phyloP scores from a whole-genome alignment of 2,113 vertebrate species.

The Neofelis nebulosa region DNA sequence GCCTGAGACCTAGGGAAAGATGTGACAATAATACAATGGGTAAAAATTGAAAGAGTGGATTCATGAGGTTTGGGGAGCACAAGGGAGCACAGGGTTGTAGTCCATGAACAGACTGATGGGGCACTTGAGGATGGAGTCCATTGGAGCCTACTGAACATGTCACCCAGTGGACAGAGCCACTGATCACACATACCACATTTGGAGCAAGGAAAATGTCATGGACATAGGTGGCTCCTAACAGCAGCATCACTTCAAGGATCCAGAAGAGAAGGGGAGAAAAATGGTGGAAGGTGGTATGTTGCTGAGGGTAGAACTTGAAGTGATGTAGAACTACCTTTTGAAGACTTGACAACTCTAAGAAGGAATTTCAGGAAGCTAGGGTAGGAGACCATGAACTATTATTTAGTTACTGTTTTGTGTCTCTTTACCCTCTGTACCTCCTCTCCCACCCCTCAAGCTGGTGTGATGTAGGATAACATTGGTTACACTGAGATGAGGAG shows the following conservation, averaged over 20 bases:
- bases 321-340: background rate
- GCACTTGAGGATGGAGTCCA: background rate
- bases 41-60: background rate
- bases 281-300: fast-evolving
- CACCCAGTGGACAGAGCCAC: background rate
- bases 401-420: background rate
- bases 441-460: background rate
- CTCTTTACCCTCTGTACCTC: fast-evolving
- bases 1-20: background rate
- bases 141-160: too few species aligned
- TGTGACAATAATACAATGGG: background rate
- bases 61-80: background rate
- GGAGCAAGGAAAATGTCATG: too few species aligned
- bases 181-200: fast-evolving
- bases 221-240: too few species aligned
- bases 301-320: background rate
- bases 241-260: background rate
- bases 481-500: background rate
- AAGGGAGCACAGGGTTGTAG: background rate
- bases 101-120: background rate
- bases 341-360: background rate
- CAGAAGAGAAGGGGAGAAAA: background rate
- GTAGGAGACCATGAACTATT: background rate
- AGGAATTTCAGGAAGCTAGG: background rate
- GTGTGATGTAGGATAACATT: background rate